phyloP scores from a whole-genome alignment of 2,888 invertebrate species.

The Apotomis turbidana region DNA sequence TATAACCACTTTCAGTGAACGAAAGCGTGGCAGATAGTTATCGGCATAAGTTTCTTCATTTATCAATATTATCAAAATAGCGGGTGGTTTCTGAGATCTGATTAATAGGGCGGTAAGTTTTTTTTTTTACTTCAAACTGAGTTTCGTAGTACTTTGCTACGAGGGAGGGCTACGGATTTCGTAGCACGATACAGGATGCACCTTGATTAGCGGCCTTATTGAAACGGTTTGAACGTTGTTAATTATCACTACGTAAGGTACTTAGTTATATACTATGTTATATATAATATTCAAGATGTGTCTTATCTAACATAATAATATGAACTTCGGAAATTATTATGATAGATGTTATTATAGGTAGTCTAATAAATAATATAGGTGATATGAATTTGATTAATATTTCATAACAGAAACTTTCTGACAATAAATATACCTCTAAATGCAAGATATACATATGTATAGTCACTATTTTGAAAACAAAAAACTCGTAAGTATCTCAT shows the following conservation, averaged over 20 bases:
- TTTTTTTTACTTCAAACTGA: slow-evolving; percentile 15
- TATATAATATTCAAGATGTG: too few relatives aligned
- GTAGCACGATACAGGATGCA: slow-evolving; percentile 54
- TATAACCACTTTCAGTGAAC: neutral
- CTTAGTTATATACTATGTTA: too few relatives aligned
- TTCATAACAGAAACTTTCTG: too few relatives aligned
- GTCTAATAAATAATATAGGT: too few relatives aligned
- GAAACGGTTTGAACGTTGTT: neutral
- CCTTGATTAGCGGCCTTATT: neutral
- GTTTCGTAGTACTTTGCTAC: slow-evolving; percentile 39
- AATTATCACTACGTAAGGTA: neutral
- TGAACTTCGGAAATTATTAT: too few relatives aligned
- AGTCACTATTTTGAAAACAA: too few relatives aligned
- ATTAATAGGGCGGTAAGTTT: neutral
- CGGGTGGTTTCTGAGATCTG: neutral
- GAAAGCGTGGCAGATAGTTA: neutral
- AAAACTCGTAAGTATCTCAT: too few relatives aligned
- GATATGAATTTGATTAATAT: too few relatives aligned
- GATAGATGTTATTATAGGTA: too few relatives aligned
- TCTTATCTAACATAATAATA: too few relatives aligned
- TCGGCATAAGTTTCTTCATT: neutral
- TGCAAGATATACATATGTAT: too few relatives aligned
- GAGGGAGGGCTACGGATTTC: slow-evolving; percentile 63
- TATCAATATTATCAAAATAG: slow-evolving; percentile 1
- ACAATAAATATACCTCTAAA: too few relatives aligned